phyloP scores from a whole-genome alignment of 37 sponge, comb jelly and placozoan genomes.

The Spongilla lacustris region DNA sequence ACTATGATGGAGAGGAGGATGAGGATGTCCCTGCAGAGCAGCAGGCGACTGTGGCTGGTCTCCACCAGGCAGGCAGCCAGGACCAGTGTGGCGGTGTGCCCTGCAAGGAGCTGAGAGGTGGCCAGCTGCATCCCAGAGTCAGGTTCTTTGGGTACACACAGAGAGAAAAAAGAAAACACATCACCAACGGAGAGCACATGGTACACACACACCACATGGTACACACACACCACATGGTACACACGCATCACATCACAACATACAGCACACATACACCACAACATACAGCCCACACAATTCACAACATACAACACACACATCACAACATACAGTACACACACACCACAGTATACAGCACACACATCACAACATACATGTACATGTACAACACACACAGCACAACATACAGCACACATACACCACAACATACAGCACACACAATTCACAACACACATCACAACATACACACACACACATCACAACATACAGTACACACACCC shows the following conservation, averaged over 20 bases:
- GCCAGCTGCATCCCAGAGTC: conserved; percentile 13
- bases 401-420: not conserved
- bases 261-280: not conserved
- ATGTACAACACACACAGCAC: too few species aligned
- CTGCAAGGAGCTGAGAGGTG: conserved; percentile 25
- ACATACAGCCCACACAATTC: not conserved
- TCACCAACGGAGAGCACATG: not conserved
- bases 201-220: not conserved
- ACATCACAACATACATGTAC: too few species aligned
- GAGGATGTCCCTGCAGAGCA: conserved; percentile 37
- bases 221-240: too few species aligned
- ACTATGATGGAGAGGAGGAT: conserved; percentile 17
- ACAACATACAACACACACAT: too few species aligned
- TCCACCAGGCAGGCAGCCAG: conserved; percentile 23
- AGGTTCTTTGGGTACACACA: not conserved
- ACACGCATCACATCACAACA: too few species aligned
- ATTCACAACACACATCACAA: too few species aligned
- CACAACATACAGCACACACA: not conserved
- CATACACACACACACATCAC: too few species aligned
- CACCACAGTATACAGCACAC: too few species aligned
- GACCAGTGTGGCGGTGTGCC: conserved; percentile 6
- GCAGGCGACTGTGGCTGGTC: conserved; percentile 26
- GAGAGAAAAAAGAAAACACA: not conserved
- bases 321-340: too few species aligned
- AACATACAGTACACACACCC: too few species aligned